Evolutionary conservation across 2,797 vertebrate species (phyloP).

Genomic region (Nothura maculosa): DNA sequence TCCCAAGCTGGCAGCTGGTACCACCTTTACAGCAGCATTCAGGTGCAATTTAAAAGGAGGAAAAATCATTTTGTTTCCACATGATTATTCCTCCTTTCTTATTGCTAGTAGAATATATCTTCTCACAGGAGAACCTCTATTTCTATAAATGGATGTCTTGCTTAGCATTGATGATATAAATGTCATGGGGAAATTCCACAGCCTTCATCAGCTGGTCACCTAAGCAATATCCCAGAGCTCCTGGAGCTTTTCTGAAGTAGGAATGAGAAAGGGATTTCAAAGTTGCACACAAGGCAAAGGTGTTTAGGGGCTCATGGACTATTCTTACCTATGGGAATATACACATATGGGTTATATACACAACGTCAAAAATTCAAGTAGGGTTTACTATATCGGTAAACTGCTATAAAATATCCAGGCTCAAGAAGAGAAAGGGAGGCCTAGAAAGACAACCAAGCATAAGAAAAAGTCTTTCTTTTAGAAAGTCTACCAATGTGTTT

Average conservation of each 20-base stretch:
- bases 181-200: constrained; percentile 43
- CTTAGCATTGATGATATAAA: constrained; percentile 23
- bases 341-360: background rate
- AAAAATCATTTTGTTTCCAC: background rate
- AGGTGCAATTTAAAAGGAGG: background rate
- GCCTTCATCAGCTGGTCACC: background rate
- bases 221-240: background rate
- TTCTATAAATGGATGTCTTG: constrained; percentile 22
- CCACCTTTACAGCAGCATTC: constrained; percentile 31
- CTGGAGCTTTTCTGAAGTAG: background rate
- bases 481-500: background rate
- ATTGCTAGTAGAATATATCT: background rate
- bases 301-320: background rate
- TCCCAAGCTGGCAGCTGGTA: background rate
- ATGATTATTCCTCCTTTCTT: background rate
- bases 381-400: constrained; percentile 23
- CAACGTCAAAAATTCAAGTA: constrained; percentile 68
- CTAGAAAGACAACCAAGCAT: constrained; percentile 17
- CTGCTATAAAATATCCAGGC: background rate
- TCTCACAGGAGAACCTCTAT: constrained; percentile 12
- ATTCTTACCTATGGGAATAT: background rate
- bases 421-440: background rate
- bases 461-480: background rate
- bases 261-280: constrained; percentile 52
- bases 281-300: background rate